Percentiles rank a stretch among this genome's conserved stretches.
Conservation (phyloP, 1,140 invertebrate species). For the Steinernema khuongi region DNA sequence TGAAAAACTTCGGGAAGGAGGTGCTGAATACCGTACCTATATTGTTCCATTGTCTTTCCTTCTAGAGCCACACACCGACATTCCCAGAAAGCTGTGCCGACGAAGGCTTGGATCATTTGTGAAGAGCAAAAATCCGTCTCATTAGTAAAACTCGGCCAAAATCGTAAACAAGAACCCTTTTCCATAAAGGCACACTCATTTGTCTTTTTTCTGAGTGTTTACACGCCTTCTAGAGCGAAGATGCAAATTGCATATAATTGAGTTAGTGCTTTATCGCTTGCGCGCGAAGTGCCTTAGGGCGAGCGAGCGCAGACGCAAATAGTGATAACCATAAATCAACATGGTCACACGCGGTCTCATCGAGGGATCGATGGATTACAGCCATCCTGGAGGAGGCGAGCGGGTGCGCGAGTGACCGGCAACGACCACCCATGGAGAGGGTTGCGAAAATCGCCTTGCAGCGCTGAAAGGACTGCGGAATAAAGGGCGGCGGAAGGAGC, state of each 20-base stretch:
- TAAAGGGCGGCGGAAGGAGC: not conserved
- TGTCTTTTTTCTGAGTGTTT: not conserved
- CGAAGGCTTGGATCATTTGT: too few species aligned
- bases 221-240: not conserved
- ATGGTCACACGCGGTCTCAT: not conserved
- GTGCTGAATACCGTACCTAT: too few species aligned
- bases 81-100: too few species aligned
- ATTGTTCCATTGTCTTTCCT: too few species aligned
- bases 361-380: not conserved
- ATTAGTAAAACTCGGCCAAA: too few species aligned
- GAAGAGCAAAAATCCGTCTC: too few species aligned
- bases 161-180: too few species aligned
- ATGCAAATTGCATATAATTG: not conserved
- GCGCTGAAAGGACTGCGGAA: not conserved
- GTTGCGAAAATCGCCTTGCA: not conserved
- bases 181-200: not conserved
- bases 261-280: not conserved
- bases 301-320: too few species aligned
- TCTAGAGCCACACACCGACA: too few species aligned
- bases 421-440: not conserved
- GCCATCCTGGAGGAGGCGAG: not conserved
- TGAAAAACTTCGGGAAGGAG: too few species aligned
- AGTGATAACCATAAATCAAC: not conserved
- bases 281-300: too few species aligned
- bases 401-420: not conserved